These are phyloP conservation scores for Saxidomus purpurata DNA, from an alignment of 1,140 invertebrate genomes.

Conservation along the genomic window DNA sequence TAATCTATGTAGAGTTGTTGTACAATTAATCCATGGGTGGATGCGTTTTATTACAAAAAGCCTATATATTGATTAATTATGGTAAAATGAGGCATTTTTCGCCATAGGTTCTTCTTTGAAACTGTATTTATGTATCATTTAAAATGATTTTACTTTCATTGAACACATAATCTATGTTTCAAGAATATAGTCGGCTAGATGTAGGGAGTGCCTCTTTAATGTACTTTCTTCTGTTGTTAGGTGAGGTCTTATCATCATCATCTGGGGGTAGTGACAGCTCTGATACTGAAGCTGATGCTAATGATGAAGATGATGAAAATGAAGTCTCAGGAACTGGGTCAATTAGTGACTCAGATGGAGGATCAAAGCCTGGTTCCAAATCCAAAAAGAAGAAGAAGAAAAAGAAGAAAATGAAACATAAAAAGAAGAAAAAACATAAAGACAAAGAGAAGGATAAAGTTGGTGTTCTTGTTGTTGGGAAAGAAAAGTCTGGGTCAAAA, in stretches of 20 bases:
- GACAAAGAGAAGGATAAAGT: slow-evolving; percentile 71
- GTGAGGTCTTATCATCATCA: slow-evolving; percentile 70
- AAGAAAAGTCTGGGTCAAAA: slow-evolving; percentile 43
- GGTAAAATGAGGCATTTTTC: no score
- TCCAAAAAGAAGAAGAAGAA: slow-evolving; percentile 82
- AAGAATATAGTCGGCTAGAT: no score
- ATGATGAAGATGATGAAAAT: slow-evolving; percentile 69
- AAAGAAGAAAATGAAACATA: slow-evolving; percentile 78
- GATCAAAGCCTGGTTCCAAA: slow-evolving; percentile 70
- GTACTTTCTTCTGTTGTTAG: slow-evolving; percentile 61
- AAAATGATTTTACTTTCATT: no score
- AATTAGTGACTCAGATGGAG: slow-evolving; percentile 76
- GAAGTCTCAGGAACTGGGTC: slow-evolving; percentile 75
- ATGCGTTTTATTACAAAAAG: no score
- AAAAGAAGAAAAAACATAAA: slow-evolving; percentile 81
- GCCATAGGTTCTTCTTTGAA: no score
- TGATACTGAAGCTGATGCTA: slow-evolving; percentile 66
- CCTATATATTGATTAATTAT: no score
- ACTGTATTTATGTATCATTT: no score
- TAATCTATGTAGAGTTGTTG: no score
- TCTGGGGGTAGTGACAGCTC: slow-evolving; percentile 69
- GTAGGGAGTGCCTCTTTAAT: no score
- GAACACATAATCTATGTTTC: no score
- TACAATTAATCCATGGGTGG: no score
- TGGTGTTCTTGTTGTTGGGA: slow-evolving; percentile 35